Evolutionary conservation across 2,888 invertebrate species (phyloP).

Genomic region (Onthophagus sagittarius): DNA sequence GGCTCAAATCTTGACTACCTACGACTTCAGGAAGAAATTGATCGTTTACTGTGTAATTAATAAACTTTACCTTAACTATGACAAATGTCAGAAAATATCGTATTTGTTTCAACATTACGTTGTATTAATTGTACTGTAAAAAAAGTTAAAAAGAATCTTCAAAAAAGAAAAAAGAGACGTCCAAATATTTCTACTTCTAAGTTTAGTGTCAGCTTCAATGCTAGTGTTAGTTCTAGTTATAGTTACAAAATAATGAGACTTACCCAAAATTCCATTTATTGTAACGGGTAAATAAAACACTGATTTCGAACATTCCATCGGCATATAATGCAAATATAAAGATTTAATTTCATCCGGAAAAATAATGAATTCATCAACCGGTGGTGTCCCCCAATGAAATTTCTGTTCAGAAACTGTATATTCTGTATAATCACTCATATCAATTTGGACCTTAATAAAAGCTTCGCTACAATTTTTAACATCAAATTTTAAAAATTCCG

Average conservation of each 20-base stretch:
- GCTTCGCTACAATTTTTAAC: slow-evolving; percentile 8
- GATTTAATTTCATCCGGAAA: background rate
- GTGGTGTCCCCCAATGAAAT: background rate
- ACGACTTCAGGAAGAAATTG: too few species aligned
- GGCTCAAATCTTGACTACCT: too few species aligned
- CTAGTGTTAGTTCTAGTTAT: too few species aligned
- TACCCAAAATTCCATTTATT: slow-evolving; percentile 8
- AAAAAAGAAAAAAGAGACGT: too few species aligned
- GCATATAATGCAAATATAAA: slow-evolving; percentile 14
- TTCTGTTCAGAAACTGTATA: background rate
- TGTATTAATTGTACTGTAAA: too few species aligned
- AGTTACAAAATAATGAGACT: background rate
- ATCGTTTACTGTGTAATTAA: too few species aligned
- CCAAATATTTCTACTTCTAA: too few species aligned
- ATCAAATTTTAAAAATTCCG: background rate
- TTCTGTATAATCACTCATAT: slow-evolving; percentile 13
- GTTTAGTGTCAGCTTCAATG: too few species aligned
- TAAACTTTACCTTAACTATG: too few species aligned
- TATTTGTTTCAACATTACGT: too few species aligned
- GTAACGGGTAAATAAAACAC: slow-evolving; percentile 13
- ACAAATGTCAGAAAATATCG: too few species aligned
- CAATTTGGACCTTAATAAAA: slow-evolving; percentile 1
- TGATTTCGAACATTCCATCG: background rate
- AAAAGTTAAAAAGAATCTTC: too few species aligned
- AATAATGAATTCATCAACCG: background rate